These are phyloP conservation scores for Schizopygopsis pylzovi DNA, from an alignment of 2,797 vertebrate species.

Conservation along the genomic window DNA sequence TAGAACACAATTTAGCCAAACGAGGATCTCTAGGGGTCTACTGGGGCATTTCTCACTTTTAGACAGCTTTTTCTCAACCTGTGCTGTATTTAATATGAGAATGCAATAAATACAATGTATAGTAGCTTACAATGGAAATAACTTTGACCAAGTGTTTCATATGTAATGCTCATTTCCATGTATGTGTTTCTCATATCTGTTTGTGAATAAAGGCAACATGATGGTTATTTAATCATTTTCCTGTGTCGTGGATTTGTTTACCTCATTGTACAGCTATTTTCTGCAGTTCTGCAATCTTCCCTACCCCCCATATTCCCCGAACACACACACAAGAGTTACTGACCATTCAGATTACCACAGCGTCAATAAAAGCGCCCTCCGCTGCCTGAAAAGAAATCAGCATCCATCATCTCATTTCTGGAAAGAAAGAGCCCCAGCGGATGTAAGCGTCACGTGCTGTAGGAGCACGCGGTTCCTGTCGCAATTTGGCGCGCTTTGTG, in stretches of 20 bases:
- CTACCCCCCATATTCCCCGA: not conserved
- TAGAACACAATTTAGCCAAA: not conserved
- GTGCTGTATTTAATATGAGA: not conserved
- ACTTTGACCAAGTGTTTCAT: not conserved
- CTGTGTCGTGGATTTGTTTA: conserved; percentile 15
- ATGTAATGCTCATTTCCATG: not conserved
- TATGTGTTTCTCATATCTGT: conserved; percentile 1
- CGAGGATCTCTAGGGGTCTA: not conserved
- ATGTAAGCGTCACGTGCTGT: not conserved
- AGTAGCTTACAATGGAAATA: not conserved
- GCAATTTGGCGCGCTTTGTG: not conserved
- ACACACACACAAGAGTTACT: not conserved
- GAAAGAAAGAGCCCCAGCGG: not conserved
- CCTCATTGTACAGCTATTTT: not conserved
- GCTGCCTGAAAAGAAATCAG: not conserved
- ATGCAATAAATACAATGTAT: not conserved
- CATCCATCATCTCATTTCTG: not conserved
- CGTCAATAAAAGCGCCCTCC: not conserved
- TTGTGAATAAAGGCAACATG: conserved; percentile 28
- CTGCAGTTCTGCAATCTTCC: not conserved
- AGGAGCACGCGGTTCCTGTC: not conserved
- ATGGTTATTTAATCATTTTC: not conserved
- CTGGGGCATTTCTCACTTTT: not conserved
- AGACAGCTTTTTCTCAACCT: too few relatives aligned
- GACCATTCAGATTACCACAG: not conserved